Evolutionary conservation across 2,797 vertebrate genomes (phyloP), one percentile per base, ranked within the genome.

Genomic region (Merluccius polli): DNA sequence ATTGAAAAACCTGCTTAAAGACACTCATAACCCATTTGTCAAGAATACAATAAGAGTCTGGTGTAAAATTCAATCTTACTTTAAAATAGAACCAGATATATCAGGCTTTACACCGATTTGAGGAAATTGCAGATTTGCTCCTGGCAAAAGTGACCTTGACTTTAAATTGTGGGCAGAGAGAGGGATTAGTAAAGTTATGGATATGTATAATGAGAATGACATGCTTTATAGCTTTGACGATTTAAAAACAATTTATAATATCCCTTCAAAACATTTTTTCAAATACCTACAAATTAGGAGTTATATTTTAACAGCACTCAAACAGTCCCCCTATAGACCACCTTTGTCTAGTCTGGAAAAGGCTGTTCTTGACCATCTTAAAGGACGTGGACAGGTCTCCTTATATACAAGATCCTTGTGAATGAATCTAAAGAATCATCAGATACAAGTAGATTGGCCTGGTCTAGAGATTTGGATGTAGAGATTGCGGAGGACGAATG

Each of bases 391-490:
- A 7, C 70, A 71, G 70, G 32, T 71, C 30, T 71, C 70, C 21
- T 71, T 35, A 21, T 36, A n/a, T 71, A 71, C 10, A 33, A n/a
- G 33, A 71, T 71, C 2, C 32, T 71, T 18, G 31, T 35, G 10
- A 33, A 71, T 71, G 32, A 70, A 70, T 71, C 32, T 33, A 71
- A 71, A 71, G 32, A 35, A 71, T 71, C 70, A 27, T 71, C 2
- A 27, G 33, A 35, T 27, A 65, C 24, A n/a, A 10, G 18, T 15
- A 71, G 70, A 71, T 71, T 71, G 70, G 32, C 32, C 21, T 71
- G 70, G 70, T 35, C 4, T n/a, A n/a, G n/a, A n/a, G n/a, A n/a
- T n/a, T n/a, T n/a, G n/a, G n/a, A n/a, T n/a, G n/a, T n/a, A n/a
- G 15, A 36, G 32, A 71, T 1, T 1, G 29, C 15, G 15, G 70